phyloP scores from a whole-genome alignment of 2,888 invertebrate species.

The Ligdia adustata region DNA sequence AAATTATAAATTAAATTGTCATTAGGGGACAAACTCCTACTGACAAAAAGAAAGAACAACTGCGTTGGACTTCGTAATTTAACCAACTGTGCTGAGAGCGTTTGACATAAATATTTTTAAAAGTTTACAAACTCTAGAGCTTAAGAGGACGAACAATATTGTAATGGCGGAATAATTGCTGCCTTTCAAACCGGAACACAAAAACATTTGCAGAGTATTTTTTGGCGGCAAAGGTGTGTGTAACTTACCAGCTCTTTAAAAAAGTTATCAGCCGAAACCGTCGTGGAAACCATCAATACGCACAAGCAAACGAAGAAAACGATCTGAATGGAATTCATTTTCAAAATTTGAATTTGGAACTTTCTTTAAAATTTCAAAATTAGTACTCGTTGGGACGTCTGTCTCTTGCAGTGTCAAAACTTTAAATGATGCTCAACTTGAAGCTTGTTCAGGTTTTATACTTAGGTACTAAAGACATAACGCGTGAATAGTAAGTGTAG shows the following conservation, averaged over 20 bases:
- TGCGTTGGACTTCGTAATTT: too few species aligned
- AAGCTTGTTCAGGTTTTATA: slow-evolving; percentile 4
- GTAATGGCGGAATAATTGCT: too few species aligned
- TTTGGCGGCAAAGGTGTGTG: too few species aligned
- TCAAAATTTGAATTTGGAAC: slow-evolving; percentile 2
- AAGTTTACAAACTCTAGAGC: too few species aligned
- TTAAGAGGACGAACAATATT: too few species aligned
- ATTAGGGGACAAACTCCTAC: too few species aligned
- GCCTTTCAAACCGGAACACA: too few species aligned
- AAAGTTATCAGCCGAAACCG: slow-evolving; percentile 37
- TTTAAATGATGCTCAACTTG: slow-evolving; percentile 1
- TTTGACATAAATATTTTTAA: too few species aligned
- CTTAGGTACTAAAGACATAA: background rate
- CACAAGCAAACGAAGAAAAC: slow-evolving; percentile 35
- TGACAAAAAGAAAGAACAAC: too few species aligned
- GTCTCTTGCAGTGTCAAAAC: background rate
- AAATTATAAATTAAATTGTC: too few species aligned
- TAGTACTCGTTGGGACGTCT: background rate
- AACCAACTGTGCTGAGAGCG: too few species aligned
- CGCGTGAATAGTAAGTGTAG: background rate
- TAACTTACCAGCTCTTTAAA: slow-evolving; percentile 47
- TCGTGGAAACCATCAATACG: slow-evolving; percentile 32
- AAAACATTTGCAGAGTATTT: too few species aligned
- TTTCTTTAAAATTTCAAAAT: background rate
- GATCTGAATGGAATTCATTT: slow-evolving; percentile 33